These are phyloP conservation scores for Phasianus colchicus DNA, from an alignment of 2,113 vertebrate species.

Conservation along the genomic window DNA sequence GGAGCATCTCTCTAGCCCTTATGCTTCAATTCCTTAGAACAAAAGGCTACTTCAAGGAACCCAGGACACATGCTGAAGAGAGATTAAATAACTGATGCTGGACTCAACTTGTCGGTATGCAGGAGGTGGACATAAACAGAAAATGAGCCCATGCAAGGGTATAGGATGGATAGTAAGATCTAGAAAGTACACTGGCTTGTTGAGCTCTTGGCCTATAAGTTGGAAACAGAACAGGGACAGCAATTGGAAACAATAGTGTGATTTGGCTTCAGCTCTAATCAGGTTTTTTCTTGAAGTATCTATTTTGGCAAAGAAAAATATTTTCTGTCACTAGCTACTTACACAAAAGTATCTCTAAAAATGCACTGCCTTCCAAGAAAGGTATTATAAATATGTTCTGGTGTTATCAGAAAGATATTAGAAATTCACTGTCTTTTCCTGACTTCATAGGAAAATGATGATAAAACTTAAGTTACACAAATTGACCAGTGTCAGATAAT, in stretches of 20 bases:
- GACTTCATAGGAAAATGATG: not conserved
- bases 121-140: too few species aligned
- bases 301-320: not conserved
- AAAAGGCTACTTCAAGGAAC: too few species aligned
- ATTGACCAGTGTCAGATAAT: not conserved
- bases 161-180: too few species aligned
- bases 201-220: not conserved
- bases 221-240: not conserved
- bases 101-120: too few species aligned
- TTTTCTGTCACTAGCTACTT: not conserved
- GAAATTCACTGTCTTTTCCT: not conserved
- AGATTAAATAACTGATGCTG: too few species aligned
- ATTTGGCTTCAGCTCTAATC: not conserved
- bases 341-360: not conserved
- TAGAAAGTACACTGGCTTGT: not conserved
- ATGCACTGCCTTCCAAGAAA: not conserved
- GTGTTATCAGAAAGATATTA: not conserved
- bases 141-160: too few species aligned
- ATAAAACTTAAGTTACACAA: not conserved
- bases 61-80: too few species aligned
- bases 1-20: not conserved
- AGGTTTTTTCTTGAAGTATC: rapidly evolving
- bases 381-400: rapidly evolving
- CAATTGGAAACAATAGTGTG: not conserved
- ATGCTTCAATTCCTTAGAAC: not conserved